These are phyloP conservation scores for Pseudomugil gertrudae DNA, from an alignment of 2,797 vertebrate genomes.

Conservation along the genomic window DNA sequence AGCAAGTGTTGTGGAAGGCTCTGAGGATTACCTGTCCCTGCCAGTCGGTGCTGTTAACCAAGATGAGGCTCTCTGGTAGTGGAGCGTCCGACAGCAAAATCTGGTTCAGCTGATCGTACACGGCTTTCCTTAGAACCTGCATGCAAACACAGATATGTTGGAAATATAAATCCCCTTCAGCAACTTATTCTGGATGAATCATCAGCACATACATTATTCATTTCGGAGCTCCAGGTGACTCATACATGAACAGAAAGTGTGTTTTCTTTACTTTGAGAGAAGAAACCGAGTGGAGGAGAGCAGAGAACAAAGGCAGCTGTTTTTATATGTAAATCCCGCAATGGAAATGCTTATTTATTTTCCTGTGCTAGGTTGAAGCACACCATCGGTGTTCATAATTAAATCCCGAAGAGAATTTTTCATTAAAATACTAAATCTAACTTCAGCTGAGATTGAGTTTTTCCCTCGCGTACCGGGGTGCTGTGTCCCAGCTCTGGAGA, in stretches of 20 bases:
- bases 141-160: slow-evolving; percentile 44
- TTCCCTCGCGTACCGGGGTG: slow-evolving; percentile 82
- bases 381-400: neutral
- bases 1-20: neutral
- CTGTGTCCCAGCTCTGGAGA: slow-evolving; percentile 91
- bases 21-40: slow-evolving; percentile 90
- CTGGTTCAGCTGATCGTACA: slow-evolving; percentile 96
- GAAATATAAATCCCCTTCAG: slow-evolving; percentile 16
- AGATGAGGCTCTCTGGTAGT: slow-evolving; percentile 92
- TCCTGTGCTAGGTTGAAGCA: neutral
- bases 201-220: slow-evolving; percentile 73
- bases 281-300: too few relatives aligned
- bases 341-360: slow-evolving; percentile 13
- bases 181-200: slow-evolving; percentile 62
- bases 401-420: slow-evolving; percentile 5
- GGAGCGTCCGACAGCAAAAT: slow-evolving; percentile 91
- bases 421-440: neutral
- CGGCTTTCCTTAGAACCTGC: slow-evolving; percentile 90
- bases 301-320: slow-evolving; percentile 25
- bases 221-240: slow-evolving; percentile 45
- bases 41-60: slow-evolving; percentile 93
- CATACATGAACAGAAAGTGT: slow-evolving; percentile 43
- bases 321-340: slow-evolving; percentile 24
- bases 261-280: slow-evolving; percentile 48
- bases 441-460: neutral